Base-by-base conservation (phyloP, 92 coral and sea anemone genomes). In the Phenganax marumi region DNA sequence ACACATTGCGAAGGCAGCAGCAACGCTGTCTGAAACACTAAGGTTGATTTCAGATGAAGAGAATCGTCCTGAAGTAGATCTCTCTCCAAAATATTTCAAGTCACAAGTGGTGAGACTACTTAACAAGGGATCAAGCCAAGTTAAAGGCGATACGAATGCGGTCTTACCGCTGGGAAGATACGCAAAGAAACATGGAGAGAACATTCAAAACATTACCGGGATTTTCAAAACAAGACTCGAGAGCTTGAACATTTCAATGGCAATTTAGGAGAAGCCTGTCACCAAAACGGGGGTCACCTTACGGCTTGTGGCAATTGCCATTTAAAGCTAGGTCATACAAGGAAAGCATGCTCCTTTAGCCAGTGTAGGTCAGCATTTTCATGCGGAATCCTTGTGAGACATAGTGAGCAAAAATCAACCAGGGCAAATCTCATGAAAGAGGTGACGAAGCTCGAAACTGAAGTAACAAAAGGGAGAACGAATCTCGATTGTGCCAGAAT, bases 41-140 rank as follows among this genome's bases (percentile, higher is more conserved):
- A 50, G 82, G 23, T 39, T 52, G 23, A 51, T 23, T 65, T 60
- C 50, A 22, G 49, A n/a, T n/a, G n/a, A n/a, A n/a, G n/a, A n/a
- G n/a, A n/a, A n/a, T n/a, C n/a, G n/a, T n/a, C n/a, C n/a, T 0
- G 82, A 86, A 73, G 75, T 86, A 39, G 89, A 86, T 52, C 66
- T 86, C 23, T 86, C 87, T 5, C 46, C 68, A 52, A 52, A 72
- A 18, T 81, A 86, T 86, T 86, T 86, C 86, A 72, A 65, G 75
- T 81, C 82, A 49, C 86, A 86, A 65, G 39, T 86, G 49, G 26
- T 52, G 80, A 73, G 82, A 47, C 0, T 86, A 19, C 51, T 86
- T 24, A 79, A 70, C 73, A 86, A 81, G 63, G 89, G 75, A 81
- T 61, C n/a, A n/a, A n/a, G n/a, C n/a, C n/a, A n/a, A n/a, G n/a